These are phyloP conservation scores for Alligator sinensis DNA, from an alignment of 2,113 vertebrate species.

Conservation along the genomic window DNA sequence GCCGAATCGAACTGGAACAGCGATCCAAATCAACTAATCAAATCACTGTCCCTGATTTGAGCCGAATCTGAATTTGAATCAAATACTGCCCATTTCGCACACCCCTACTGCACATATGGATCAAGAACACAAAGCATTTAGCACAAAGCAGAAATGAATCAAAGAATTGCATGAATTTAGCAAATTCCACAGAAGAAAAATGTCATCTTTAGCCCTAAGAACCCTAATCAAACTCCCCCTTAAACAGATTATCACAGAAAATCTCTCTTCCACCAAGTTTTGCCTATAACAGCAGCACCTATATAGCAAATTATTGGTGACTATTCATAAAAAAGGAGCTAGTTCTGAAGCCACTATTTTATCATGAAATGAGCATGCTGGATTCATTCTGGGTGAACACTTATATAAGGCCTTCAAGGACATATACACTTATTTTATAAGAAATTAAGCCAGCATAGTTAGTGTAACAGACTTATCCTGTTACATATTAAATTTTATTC, in stretches of 20 bases:
- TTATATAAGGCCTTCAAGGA: constrained; percentile 66
- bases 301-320: constrained; percentile 58
- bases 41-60: too few relatives aligned
- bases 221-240: background rate
- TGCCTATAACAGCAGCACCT: background rate
- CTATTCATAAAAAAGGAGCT: constrained; percentile 32
- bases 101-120: too few relatives aligned
- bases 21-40: too few relatives aligned
- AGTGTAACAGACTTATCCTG: constrained; percentile 51
- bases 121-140: background rate
- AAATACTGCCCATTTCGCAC: too few relatives aligned
- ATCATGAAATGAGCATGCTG: constrained; percentile 42
- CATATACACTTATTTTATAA: constrained; percentile 54
- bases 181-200: background rate
- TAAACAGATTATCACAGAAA: background rate
- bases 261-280: constrained; percentile 14
- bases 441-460: constrained; percentile 23
- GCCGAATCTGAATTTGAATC: too few relatives aligned
- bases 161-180: background rate
- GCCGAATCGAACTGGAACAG: too few relatives aligned
- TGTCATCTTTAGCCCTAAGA: background rate
- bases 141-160: background rate
- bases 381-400: constrained; percentile 52
- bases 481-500: constrained; percentile 55
- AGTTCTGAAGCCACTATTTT: constrained; percentile 50